These are phyloP conservation scores for Octodon degus DNA, from an alignment of 2,113 vertebrate species.

Conservation along the genomic window DNA sequence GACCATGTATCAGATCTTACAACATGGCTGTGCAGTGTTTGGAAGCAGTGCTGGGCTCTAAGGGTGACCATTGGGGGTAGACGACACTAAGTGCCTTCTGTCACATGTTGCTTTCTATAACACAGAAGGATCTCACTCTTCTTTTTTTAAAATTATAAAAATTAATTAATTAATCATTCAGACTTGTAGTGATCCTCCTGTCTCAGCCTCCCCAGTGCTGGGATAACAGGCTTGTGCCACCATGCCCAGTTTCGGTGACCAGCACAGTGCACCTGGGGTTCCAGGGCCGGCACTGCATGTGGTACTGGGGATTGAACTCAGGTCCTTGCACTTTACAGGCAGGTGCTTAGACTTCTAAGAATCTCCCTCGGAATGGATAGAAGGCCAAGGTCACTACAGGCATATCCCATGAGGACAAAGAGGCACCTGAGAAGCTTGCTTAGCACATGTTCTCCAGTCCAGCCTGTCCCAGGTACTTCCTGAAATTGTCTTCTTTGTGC, in stretches of 20 bases:
- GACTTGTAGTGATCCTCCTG: too few species aligned
- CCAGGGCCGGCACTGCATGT: too few species aligned
- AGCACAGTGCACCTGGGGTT: too few species aligned
- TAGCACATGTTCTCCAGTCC: fast-evolving
- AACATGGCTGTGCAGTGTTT: not conserved
- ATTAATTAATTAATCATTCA: too few species aligned
- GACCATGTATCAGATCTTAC: not conserved
- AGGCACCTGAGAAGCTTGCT: not conserved
- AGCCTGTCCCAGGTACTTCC: not conserved
- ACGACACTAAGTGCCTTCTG: not conserved
- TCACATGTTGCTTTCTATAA: not conserved
- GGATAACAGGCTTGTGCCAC: too few species aligned
- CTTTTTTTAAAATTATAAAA: too few species aligned
- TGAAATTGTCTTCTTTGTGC: not conserved
- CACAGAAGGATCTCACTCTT: not conserved
- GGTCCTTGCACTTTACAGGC: too few species aligned
- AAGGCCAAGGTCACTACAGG: not conserved
- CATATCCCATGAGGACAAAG: not conserved
- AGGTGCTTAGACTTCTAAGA: not conserved
- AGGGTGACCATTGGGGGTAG: not conserved
- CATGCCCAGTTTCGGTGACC: too few species aligned
- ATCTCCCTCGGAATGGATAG: not conserved
- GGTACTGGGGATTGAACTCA: too few species aligned
- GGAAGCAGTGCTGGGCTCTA: not conserved
- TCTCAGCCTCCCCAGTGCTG: too few species aligned